Percentiles rank a stretch among this genome's conserved stretches.
Evolutionary conservation across 2,888 invertebrate genomes (phyloP).

Genomic region (Gortyna flavago): DNA sequence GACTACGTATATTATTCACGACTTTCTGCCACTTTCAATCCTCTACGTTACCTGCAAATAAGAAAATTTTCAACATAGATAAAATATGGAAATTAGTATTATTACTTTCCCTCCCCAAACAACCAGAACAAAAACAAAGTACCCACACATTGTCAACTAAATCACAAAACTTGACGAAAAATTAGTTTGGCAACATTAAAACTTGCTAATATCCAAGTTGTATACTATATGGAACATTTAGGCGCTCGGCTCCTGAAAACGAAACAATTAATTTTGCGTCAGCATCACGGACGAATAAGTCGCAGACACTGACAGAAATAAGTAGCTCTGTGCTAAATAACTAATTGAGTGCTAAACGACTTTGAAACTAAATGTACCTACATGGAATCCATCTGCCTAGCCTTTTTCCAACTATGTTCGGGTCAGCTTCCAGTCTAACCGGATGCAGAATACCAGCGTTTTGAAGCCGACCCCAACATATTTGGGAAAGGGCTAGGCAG

Average conservation of each 20-base stretch:
- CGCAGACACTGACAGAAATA: conserved; percentile 56
- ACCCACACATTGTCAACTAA: conserved; percentile 32
- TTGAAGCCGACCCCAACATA: no score
- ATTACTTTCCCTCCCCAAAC: not conserved
- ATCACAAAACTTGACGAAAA: conserved; percentile 48
- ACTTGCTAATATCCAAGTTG: conserved; percentile 38
- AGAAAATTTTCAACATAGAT: no score
- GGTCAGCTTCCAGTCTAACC: not conserved
- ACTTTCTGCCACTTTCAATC: no score
- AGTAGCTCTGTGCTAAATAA: conserved; percentile 47
- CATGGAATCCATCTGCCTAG: not conserved
- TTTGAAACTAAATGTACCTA: conserved; percentile 28
- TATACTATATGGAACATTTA: conserved; percentile 32
- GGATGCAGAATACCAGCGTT: no score
- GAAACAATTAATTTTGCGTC: conserved; percentile 61
- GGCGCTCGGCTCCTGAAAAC: conserved; percentile 28
- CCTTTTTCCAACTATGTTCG: not conserved
- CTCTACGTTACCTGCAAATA: no score
- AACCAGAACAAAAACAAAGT: conserved; percentile 23
- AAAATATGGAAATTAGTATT: conserved; percentile 9
- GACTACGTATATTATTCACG: no score
- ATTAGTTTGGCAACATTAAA: conserved; percentile 33
- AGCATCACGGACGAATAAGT: conserved; percentile 61
- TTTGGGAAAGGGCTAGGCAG: no score
- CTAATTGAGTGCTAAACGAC: conserved; percentile 58